Evolutionary conservation across 2,113 vertebrate genomes (phyloP), one percentile per base, ranked within the genome.

Genomic region (Paratilapia polleni): DNA sequence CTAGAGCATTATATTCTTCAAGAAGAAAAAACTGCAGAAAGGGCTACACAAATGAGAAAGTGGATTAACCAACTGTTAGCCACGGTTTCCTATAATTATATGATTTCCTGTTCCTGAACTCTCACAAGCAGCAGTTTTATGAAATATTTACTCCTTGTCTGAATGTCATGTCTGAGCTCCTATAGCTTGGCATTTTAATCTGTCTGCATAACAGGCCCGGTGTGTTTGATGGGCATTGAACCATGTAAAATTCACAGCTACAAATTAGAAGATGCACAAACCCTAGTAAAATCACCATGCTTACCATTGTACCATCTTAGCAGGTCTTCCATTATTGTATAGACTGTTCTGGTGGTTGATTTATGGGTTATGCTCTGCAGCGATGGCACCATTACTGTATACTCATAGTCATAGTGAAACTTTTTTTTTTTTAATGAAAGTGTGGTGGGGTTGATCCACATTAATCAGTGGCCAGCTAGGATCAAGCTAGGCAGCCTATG

Each of bases 331-430:
- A 84, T 86, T 87, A 86, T 77, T 80, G 59, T n/a, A 8, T 77
- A 47, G 8, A 68, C 26, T 78, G 77, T 84, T 84, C 58, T 5
- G 13, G 24, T 77, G 5, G 58, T 59, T 90, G 86, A 88, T 88
- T 88, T 52, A 78, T 84, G 74, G 75, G 56, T 70, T 47, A 28
- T 76, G 61, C 74, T 81, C 49, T 84, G n/a, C 8, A 60, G 76
- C 38, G 62, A 63, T 8, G 8, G 49, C 12, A 14, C 59, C 68
- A 86, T 87, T 54, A 81, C 70, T 74, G 28, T 81, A 34, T 47
- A 58, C 63, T 38, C 62, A 73, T 22, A 61, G 70, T 59, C 6
- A 0, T 70, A 70, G 66, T 28, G 47, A 10, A 87, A 77, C 81
- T n/a, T n/a, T n/a, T n/a, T n/a, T n/a, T n/a, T n/a, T 75, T 78